Percentiles rank a stretch among this genome's conserved stretches.
These are phyloP conservation scores for Drosophila watanabei DNA, from an alignment of 1,140 invertebrate species.

Conservation along the genomic window DNA sequence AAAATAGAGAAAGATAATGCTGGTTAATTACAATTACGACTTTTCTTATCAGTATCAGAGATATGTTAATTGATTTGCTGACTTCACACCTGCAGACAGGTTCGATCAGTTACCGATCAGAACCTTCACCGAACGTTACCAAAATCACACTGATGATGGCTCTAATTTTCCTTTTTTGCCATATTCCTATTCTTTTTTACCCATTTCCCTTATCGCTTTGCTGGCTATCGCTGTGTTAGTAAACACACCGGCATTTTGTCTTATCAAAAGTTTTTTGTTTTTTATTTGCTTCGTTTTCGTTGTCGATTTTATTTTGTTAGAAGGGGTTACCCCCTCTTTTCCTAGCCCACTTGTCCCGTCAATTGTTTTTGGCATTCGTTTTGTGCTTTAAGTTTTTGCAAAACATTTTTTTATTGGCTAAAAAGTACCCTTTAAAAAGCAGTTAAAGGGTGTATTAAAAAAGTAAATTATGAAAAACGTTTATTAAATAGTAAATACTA, in stretches of 20 bases:
- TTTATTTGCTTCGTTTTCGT: slow-evolving; percentile 33
- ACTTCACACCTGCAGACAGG: slow-evolving; percentile 51
- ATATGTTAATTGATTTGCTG: slow-evolving; percentile 66
- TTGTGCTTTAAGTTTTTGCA: slow-evolving; percentile 23
- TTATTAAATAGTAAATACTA: neutral
- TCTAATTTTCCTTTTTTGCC: slow-evolving; percentile 28
- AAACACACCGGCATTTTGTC: slow-evolving; percentile 72
- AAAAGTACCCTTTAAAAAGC: neutral
- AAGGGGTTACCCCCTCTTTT: slow-evolving; percentile 12
- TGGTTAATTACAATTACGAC: slow-evolving; percentile 68
- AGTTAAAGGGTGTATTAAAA: neutral
- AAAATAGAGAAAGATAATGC: slow-evolving; percentile 13
- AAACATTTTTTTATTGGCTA: neutral
- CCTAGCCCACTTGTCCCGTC: neutral
- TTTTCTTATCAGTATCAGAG: slow-evolving; percentile 48
- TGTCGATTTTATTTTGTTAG: slow-evolving; percentile 23
- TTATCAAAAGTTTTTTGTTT: slow-evolving; percentile 62
- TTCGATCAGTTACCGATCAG: slow-evolving; percentile 23
- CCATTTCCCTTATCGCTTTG: slow-evolving; percentile 41
- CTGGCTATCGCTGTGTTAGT: slow-evolving; percentile 62
- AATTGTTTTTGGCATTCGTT: slow-evolving; percentile 2
- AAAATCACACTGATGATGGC: slow-evolving; percentile 65
- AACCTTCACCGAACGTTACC: slow-evolving; percentile 61
- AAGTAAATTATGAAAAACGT: too few relatives aligned
- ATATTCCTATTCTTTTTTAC: slow-evolving; percentile 43